Conservation (phyloP, 92 coral and sea anemone genomes). For the Parazoanthus atlanticus region DNA sequence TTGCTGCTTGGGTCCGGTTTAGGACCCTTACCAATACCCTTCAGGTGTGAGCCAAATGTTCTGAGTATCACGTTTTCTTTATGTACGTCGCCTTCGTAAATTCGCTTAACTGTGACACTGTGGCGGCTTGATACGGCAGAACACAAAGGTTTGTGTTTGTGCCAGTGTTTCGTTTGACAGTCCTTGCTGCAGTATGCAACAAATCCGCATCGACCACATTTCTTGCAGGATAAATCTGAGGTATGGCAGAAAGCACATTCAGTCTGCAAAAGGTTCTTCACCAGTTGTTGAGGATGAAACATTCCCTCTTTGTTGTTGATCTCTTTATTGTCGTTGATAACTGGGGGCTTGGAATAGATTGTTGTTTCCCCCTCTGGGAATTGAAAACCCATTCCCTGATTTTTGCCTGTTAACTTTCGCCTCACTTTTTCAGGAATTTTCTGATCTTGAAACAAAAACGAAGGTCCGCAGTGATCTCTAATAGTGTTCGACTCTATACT, state of each 20-base stretch:
- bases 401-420: too few relatives aligned
- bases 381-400: too few relatives aligned
- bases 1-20: too few relatives aligned
- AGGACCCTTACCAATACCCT: too few relatives aligned
- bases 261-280: neutral
- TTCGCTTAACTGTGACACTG: slow-evolving; percentile 27
- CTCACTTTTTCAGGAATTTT: neutral
- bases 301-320: slow-evolving; percentile 52
- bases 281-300: slow-evolving; percentile 55
- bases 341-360: slow-evolving; percentile 47
- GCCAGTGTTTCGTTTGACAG: slow-evolving; percentile 64
- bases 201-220: slow-evolving; percentile 60
- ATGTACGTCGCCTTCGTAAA: too few relatives aligned
- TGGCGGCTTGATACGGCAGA: slow-evolving; percentile 43
- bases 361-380: slow-evolving; percentile 18
- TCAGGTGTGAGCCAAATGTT: too few relatives aligned
- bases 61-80: too few relatives aligned
- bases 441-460: slow-evolving; percentile 25
- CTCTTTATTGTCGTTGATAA: slow-evolving; percentile 36
- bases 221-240: neutral
- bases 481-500: slow-evolving; percentile 60
- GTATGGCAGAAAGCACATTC: slow-evolving; percentile 35
- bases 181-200: slow-evolving; percentile 66
- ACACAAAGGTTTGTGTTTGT: slow-evolving; percentile 59
- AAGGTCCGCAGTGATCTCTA: slow-evolving; percentile 69